phyloP scores from a whole-genome alignment of 2,113 vertebrate genomes.

The Ciconia maguari region DNA sequence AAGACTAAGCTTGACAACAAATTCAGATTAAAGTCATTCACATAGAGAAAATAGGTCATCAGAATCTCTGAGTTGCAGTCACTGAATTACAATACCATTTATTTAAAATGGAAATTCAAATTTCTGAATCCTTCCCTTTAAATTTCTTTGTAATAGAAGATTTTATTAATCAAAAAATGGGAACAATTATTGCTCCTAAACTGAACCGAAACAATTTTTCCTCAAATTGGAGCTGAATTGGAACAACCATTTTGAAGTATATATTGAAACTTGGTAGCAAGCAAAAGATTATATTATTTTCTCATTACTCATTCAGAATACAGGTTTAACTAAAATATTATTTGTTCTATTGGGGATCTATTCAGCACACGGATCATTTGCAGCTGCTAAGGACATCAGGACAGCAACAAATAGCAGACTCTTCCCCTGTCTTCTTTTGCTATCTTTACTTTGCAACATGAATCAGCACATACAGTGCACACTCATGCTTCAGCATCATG shows the following conservation, averaged over 20 bases:
- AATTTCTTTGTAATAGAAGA: neutral
- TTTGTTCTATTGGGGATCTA: neutral
- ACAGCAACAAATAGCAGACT: neutral
- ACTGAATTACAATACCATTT: neutral
- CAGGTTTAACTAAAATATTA: neutral
- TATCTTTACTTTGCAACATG: neutral
- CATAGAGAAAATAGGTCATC: neutral
- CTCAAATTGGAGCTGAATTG: neutral
- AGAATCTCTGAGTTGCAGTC: neutral
- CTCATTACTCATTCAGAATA: neutral
- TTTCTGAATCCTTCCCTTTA: neutral
- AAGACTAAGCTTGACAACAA: neutral
- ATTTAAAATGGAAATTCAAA: neutral
- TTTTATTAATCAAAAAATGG: neutral
- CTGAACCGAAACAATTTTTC: neutral
- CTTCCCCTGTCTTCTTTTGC: neutral
- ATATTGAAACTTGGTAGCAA: neutral
- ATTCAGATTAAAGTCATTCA: neutral
- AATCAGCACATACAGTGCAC: neutral
- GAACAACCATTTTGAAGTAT: neutral
- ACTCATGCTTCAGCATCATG: neutral
- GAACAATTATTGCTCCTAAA: neutral
- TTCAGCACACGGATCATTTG: neutral
- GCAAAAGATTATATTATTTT: neutral
- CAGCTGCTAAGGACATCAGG: neutral